Conservation (phyloP, 2,888 invertebrate species). For the Digitonthophagus gazella region DNA sequence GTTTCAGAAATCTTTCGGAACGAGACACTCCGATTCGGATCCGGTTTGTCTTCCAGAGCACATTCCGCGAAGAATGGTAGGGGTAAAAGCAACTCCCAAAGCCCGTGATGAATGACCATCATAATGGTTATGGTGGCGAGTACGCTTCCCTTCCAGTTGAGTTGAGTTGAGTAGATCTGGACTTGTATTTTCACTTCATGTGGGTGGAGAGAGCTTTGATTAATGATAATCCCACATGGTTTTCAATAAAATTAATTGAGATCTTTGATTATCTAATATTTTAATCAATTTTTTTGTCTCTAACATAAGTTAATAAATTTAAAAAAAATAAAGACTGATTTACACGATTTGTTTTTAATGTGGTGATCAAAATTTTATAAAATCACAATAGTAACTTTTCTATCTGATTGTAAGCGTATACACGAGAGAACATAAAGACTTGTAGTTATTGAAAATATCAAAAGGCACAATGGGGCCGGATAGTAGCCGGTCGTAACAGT, state of each 20-base stretch:
- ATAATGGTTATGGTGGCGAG: constrained; percentile 28
- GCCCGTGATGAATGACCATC: constrained; percentile 36
- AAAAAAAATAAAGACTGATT: no score
- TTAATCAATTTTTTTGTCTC: no score
- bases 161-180: neutral
- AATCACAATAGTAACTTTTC: no score
- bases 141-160: neutral
- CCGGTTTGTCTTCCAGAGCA: constrained; percentile 20
- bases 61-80: constrained; percentile 26
- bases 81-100: constrained; percentile 29
- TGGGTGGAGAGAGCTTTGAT: constrained; percentile 7
- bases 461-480: neutral
- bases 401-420: no score
- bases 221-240: constrained; percentile 16
- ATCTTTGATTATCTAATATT: no score
- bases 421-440: no score
- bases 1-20: no score
- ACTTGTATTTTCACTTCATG: neutral
- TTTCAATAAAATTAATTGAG: no score
- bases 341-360: no score
- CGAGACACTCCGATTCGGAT: constrained; percentile 22
- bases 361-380: no score
- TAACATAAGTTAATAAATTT: no score
- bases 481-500: neutral
- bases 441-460: no score